Evolutionary conservation across 30 jellyfish, hydroid and myxozoan genomes (phyloP).

Genomic region (Haliclystus octoradiatus): DNA sequence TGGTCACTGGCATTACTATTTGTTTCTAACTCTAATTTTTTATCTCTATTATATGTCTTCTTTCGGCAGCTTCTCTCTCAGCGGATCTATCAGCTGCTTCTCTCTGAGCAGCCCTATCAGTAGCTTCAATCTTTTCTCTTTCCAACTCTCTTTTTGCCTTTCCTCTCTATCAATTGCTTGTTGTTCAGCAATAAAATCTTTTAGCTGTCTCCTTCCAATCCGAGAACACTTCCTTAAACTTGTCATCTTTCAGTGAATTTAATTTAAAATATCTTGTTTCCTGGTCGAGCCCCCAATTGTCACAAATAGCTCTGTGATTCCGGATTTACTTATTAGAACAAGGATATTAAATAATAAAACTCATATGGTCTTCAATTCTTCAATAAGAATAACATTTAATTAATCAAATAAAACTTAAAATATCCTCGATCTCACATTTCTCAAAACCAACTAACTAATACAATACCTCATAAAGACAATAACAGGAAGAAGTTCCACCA

Average conservation of each 20-base stretch:
- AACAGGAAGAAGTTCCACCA: no score
- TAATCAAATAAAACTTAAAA: no score
- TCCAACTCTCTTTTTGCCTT: not conserved
- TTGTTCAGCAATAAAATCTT: not conserved
- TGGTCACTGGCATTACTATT: not conserved
- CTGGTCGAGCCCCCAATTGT: slow-evolving; percentile 1
- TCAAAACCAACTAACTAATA: no score
- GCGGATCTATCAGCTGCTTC: not conserved
- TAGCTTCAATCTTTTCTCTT: not conserved
- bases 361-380: no score
- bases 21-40: not conserved
- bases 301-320: no score
- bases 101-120: not conserved
- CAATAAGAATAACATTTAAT: no score
- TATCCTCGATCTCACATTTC: no score
- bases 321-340: no score
- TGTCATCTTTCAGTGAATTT: not conserved
- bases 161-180: not conserved
- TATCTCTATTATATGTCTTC: not conserved
- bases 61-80: not conserved
- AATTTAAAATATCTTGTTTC: not conserved
- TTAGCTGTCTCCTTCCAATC: no score
- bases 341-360: no score
- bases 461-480: no score
- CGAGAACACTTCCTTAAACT: not conserved